phyloP scores from a whole-genome alignment of 2,888 invertebrate species.

The Siphonodentalium dalli region DNA sequence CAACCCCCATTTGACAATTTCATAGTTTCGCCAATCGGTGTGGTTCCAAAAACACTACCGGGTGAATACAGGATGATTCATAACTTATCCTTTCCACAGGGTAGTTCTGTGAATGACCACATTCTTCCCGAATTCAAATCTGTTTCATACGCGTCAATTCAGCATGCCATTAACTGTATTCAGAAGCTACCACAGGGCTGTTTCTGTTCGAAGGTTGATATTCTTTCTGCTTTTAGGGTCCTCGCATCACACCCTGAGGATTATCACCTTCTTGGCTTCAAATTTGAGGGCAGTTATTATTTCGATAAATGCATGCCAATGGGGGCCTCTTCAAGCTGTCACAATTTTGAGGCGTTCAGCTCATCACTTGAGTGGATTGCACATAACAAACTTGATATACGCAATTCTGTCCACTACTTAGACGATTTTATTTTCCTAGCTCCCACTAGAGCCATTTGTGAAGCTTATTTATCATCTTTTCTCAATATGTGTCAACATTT shows the following conservation, averaged over 20 bases:
- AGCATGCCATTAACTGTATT: slow-evolving; percentile 11
- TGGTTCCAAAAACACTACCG: slow-evolving; percentile 18
- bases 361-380: slow-evolving; percentile 11
- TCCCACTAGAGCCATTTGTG: too few relatives aligned
- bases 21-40: slow-evolving; percentile 11
- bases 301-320: slow-evolving; percentile 18
- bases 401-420: too few relatives aligned
- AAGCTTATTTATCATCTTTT: too few relatives aligned
- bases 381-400: background rate
- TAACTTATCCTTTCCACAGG: slow-evolving; percentile 14
- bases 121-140: slow-evolving; percentile 8
- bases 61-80: slow-evolving; percentile 19
- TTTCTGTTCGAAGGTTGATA: slow-evolving; percentile 14
- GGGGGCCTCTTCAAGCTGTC: slow-evolving; percentile 10
- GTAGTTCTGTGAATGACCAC: slow-evolving; percentile 15
- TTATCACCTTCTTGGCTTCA: slow-evolving; percentile 19
- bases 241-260: slow-evolving; percentile 18
- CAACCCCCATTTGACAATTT: slow-evolving; percentile 10
- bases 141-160: slow-evolving; percentile 15
- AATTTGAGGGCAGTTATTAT: slow-evolving; percentile 13
- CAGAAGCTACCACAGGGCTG: slow-evolving; percentile 4
- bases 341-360: slow-evolving; percentile 23
- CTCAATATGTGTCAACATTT: too few relatives aligned
- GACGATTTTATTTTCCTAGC: too few relatives aligned
- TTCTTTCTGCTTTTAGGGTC: slow-evolving; percentile 13